A percentile compares a stretch with the other conserved stretches of the same genome.
These are phyloP conservation scores for Episyrphus balteatus DNA, from an alignment of 1,140 invertebrate genomes.

Conservation along the genomic window DNA sequence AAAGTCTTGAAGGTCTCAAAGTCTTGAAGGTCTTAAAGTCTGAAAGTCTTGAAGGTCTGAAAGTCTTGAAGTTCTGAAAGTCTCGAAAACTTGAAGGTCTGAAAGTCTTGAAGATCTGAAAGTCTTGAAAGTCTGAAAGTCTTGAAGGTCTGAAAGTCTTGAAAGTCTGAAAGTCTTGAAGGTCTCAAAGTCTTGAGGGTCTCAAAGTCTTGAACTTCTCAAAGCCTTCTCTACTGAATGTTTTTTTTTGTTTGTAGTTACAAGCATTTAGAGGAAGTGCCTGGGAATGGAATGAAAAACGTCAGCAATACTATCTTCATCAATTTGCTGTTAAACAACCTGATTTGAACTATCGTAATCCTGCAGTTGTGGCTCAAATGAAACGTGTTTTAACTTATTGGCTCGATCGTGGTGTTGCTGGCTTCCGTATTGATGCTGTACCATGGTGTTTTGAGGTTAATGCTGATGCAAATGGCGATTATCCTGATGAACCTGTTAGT, in stretches of 20 bases:
- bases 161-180: no score
- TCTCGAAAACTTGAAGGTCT: no score
- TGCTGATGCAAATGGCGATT: conserved; percentile 35
- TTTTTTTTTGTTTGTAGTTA: conserved; percentile 2
- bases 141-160: no score
- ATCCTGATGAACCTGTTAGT: conserved; percentile 46
- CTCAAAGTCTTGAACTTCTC: no score
- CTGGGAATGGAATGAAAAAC: conserved; percentile 49
- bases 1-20: no score
- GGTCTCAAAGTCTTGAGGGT: no score
- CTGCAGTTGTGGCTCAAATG: conserved; percentile 50
- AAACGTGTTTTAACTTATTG: conserved; percentile 60
- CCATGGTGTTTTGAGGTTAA: conserved; percentile 46
- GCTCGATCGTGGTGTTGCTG: conserved; percentile 62
- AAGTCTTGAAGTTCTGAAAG: no score
- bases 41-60: no score
- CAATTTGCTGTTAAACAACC: conserved; percentile 52
- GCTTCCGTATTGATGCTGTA: conserved; percentile 61
- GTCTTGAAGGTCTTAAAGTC: no score
- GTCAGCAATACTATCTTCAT: conserved; percentile 58
- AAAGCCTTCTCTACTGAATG: no score
- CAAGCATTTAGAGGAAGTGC: conserved; percentile 46
- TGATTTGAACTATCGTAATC: conserved; percentile 59
- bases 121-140: no score
- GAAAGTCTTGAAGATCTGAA: no score